Evolutionary conservation across 2,888 invertebrate species (phyloP), one percentile per base, ranked within the genome.

Genomic region (Ischnus inquisitorius): DNA sequence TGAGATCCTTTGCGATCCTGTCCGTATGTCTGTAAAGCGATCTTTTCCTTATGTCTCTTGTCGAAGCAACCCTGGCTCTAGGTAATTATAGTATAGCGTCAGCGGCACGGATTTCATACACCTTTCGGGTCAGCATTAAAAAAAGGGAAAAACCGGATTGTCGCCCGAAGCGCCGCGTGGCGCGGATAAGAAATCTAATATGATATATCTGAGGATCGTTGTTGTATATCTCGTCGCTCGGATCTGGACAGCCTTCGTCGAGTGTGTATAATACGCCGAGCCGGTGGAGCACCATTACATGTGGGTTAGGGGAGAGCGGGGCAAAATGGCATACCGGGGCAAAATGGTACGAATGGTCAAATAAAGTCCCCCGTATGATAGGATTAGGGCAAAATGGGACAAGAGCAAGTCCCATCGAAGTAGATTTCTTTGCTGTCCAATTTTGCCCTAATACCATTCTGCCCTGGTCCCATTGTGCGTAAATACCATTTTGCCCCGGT

Each of bases 1-100:
- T 74, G 74, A 69, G 62, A n/a, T 68, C 68, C 64, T 76, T 80
- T 77, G 77, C 81, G 77, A 34, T 34, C 34, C 8, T 8, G 4
- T 34, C 34, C 8, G 8, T 19, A 39, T 69, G 69, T 19, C 39
- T 28, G 39, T 69, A 39, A 69, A 69, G 28, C n/a, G n/a, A n/a
- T n/a, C n/a, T n/a, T n/a, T n/a, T n/a, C n/a, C n/a, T n/a, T n/a
- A n/a, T 54, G 69, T 54, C 34, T 60, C 6, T 69, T 51, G 39
- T 28, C 25, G 39, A 46, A 54, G 19, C 12, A 51, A 19, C 4
- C 28, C 39, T 51, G 43, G 43, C 46, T 62, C 46, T 34, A 62
- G 34, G 74, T 74, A 74, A 74, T 74, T 74, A 74, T 74, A 74
- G 74, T 46, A 25, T 14, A 46, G 46, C 28, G 54, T 46, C 74